Evolutionary conservation across 2,797 vertebrate genomes (phyloP).

Genomic region (Streptopelia turtur): DNA sequence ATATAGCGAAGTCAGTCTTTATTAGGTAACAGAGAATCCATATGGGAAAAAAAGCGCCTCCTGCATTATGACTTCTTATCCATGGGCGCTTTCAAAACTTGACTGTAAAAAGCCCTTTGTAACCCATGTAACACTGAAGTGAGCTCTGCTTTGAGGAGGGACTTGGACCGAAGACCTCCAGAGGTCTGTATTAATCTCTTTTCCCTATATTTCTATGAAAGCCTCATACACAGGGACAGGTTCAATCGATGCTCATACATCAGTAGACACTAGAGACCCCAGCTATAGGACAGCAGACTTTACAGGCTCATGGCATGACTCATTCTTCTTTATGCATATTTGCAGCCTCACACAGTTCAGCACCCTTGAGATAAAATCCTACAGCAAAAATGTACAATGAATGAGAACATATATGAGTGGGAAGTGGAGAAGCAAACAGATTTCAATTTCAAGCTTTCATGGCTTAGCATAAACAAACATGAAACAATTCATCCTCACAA

Average conservation of each 20-base stretch:
- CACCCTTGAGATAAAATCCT: slow-evolving; percentile 37
- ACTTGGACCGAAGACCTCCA: neutral
- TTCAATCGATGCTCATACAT: neutral
- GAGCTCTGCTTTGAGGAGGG: neutral
- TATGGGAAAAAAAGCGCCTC: neutral
- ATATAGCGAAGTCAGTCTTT: neutral
- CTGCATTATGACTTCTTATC: neutral
- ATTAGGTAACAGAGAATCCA: neutral
- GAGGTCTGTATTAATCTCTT: neutral
- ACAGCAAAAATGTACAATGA: slow-evolving; percentile 20
- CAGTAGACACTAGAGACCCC: neutral
- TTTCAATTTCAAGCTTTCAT: slow-evolving; percentile 70
- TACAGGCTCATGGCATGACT: neutral
- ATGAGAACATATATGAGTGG: slow-evolving; percentile 45
- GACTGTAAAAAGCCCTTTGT: neutral
- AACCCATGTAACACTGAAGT: neutral
- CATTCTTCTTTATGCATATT: neutral
- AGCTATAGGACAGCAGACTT: neutral
- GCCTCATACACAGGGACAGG: neutral
- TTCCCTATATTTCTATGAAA: neutral
- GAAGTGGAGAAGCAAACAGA: slow-evolving; percentile 46
- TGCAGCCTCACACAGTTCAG: slow-evolving; percentile 22
- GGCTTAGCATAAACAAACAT: slow-evolving; percentile 64
- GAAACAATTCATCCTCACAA: slow-evolving; percentile 48
- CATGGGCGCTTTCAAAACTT: neutral